phyloP scores from a whole-genome alignment of 2,113 vertebrate genomes.

The Dipodomys stephensi region DNA sequence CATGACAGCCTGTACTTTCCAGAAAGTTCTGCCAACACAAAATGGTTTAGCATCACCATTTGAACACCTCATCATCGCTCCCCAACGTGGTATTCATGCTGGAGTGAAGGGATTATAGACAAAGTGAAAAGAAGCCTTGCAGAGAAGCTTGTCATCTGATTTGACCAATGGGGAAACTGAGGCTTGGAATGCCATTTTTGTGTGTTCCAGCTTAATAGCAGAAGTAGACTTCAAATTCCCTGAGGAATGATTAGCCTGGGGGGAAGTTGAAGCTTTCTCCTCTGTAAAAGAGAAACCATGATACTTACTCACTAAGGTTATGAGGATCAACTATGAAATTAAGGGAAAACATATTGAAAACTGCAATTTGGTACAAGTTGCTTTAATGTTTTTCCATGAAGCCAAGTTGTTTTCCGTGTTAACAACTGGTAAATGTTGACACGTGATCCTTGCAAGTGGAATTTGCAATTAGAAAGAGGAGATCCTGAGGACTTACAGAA shows the following conservation, averaged over 20 bases:
- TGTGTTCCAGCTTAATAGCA: constrained; percentile 11
- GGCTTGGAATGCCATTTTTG: not conserved
- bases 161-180: constrained; percentile 35
- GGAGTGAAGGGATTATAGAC: not conserved
- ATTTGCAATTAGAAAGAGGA: constrained; percentile 43
- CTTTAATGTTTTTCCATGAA: not conserved
- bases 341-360: constrained; percentile 54
- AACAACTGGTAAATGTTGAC: constrained; percentile 39
- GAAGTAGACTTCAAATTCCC: constrained; percentile 22
- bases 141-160: constrained; percentile 19
- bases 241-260: not conserved
- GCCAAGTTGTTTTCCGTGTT: constrained; percentile 31
- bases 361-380: not conserved
- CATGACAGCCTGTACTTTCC: not conserved
- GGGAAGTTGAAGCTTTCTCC: not conserved
- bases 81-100: not conserved
- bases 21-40: not conserved
- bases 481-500: not conserved
- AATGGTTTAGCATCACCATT: constrained; percentile 34
- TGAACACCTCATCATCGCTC: not conserved
- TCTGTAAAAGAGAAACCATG: constrained; percentile 25
- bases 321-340: constrained; percentile 47
- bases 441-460: constrained; percentile 7
- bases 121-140: constrained; percentile 1
- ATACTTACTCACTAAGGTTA: constrained; percentile 18